phyloP scores from a whole-genome alignment of 2,113 vertebrate genomes.

The Lethenteron reissneri region DNA sequence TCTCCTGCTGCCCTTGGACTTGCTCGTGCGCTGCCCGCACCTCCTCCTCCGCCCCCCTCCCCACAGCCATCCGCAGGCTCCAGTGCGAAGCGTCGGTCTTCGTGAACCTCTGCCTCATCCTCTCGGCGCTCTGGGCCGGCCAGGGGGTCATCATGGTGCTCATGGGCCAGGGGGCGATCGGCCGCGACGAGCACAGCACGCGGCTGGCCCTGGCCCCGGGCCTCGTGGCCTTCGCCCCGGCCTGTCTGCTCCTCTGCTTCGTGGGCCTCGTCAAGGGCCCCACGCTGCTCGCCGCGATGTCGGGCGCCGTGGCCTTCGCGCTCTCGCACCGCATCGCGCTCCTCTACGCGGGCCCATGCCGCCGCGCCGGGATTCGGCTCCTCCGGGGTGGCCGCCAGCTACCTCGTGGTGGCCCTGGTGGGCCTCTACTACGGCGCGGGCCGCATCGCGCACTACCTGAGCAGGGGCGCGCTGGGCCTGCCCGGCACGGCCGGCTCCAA shows the following conservation, averaged over 20 bases:
- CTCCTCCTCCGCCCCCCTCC: too few relatives aligned
- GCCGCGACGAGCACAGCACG: constrained; percentile 8
- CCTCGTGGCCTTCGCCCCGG: constrained; percentile 30
- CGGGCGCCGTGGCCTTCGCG: constrained; percentile 29
- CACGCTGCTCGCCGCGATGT: constrained; percentile 23
- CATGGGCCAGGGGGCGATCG: constrained; percentile 23
- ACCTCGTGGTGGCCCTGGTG: constrained; percentile 30
- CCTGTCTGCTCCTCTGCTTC: constrained; percentile 27
- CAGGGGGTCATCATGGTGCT: constrained; percentile 37
- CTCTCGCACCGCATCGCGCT: constrained; percentile 38
- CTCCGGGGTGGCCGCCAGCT: constrained; percentile 35
- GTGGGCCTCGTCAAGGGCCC: constrained; percentile 25
- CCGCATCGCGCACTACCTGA: constrained; percentile 24
- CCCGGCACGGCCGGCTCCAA: too few relatives aligned
- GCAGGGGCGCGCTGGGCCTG: constrained; percentile 7
- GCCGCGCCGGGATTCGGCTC: constrained; percentile 20
- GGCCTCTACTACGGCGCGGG: constrained; percentile 36
- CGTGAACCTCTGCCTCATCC: constrained; percentile 31
- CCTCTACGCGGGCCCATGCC: constrained; percentile 11
- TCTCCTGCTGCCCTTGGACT: too few relatives aligned
- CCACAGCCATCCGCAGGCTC: constrained; percentile 29
- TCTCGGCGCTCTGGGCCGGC: constrained; percentile 40
- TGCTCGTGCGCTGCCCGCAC: too few relatives aligned
- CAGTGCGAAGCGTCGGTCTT: constrained; percentile 23
- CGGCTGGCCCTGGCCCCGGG: constrained; percentile 33